A percentile compares a stretch with the other conserved stretches of the same genome.
These are phyloP conservation scores for Oscheius onirici DNA, from an alignment of 2,888 invertebrate genomes.

Conservation along the genomic window DNA sequence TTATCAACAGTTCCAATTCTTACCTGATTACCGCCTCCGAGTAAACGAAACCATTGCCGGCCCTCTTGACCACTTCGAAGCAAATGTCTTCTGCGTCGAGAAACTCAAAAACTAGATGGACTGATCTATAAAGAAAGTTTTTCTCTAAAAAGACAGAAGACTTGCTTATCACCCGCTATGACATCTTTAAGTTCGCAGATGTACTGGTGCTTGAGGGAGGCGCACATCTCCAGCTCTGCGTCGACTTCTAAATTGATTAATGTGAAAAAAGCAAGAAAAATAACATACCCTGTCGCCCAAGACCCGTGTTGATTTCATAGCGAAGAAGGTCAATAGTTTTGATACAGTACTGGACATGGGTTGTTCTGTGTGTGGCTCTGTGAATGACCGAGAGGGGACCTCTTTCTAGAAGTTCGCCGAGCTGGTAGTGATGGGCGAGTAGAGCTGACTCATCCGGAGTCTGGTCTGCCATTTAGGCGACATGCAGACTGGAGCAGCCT, in stretches of 20 bases:
- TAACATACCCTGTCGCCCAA: slow-evolving; percentile 22
- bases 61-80: slow-evolving; percentile 80
- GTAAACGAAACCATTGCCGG: slow-evolving; percentile 95
- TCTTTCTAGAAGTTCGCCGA: slow-evolving; percentile 33
- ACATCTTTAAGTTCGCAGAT: slow-evolving; percentile 92
- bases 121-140: slow-evolving; percentile 25
- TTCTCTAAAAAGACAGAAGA: neutral
- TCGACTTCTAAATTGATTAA: slow-evolving; percentile 77
- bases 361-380: slow-evolving; percentile 27
- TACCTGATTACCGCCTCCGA: slow-evolving; percentile 99
- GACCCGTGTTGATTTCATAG: slow-evolving; percentile 33
- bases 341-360: slow-evolving; percentile 22
- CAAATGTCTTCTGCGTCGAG: slow-evolving; percentile 98
- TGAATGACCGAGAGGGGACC: slow-evolving; percentile 34
- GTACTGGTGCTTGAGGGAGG: slow-evolving; percentile 98
- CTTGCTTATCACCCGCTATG: slow-evolving; percentile 40
- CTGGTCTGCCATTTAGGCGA: slow-evolving; percentile 28
- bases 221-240: slow-evolving; percentile 92
- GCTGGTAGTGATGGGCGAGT: slow-evolving; percentile 33
- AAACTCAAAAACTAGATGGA: slow-evolving; percentile 73
- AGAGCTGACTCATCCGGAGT: slow-evolving; percentile 36
- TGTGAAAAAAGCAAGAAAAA: no score
- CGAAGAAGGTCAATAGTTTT: slow-evolving; percentile 35
- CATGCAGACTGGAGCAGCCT: slow-evolving; percentile 17
- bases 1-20: slow-evolving; percentile 51